Evolutionary conservation across 2,888 invertebrate genomes (phyloP).

Genomic region (Subacronicta megacephala): DNA sequence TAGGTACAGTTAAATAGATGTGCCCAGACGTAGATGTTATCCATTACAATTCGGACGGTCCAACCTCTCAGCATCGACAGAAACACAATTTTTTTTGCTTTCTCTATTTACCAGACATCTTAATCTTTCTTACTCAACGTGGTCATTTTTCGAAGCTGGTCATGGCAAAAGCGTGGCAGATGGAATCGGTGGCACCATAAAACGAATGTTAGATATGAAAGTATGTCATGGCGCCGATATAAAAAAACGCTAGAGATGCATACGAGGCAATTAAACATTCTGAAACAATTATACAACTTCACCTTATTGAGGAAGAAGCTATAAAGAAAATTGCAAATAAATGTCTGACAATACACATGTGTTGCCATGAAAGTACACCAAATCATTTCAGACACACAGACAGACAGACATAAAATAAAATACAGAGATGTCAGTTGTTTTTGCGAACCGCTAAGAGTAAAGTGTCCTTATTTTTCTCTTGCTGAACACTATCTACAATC

Average conservation of each 20-base stretch:
- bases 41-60: conserved; percentile 23
- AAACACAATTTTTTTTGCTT: conserved; percentile 18
- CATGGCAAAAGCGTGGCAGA: conserved; percentile 26
- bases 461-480: conserved; percentile 30
- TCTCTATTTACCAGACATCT: conserved; percentile 8
- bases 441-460: conserved; percentile 21
- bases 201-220: conserved; percentile 19
- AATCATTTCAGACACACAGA: conserved; percentile 7
- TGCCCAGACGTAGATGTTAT: conserved; percentile 14
- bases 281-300: conserved; percentile 10
- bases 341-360: conserved; percentile 8
- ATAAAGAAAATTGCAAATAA: conserved; percentile 7
- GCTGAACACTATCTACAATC: too few species aligned
- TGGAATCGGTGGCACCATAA: conserved; percentile 20
- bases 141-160: conserved; percentile 11
- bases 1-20: conserved; percentile 9
- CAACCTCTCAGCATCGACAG: conserved; percentile 22
- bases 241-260: conserved; percentile 25
- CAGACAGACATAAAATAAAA: conserved; percentile 10
- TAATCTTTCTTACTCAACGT: conserved; percentile 10
- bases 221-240: conserved; percentile 20
- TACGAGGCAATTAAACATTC: conserved; percentile 3
- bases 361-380: conserved; percentile 13
- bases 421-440: conserved; percentile 27
- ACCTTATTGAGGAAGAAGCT: conserved; percentile 5